Percentiles rank a stretch among this genome's conserved stretches.
phyloP scores from a whole-genome alignment of 2,113 vertebrate genomes.

The Brachionichthys hirsutus region DNA sequence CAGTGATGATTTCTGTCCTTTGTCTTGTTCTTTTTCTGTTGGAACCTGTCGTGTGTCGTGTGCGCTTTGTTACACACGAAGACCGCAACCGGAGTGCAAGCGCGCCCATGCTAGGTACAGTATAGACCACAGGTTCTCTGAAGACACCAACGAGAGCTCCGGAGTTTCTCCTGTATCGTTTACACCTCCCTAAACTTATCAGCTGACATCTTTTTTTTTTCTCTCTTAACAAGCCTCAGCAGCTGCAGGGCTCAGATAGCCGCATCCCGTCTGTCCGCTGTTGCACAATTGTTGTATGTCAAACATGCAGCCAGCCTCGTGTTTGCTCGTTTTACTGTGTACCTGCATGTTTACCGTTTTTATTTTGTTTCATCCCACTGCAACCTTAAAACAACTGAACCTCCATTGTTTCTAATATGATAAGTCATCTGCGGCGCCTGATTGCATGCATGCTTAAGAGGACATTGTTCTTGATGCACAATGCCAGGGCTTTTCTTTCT shows the following conservation, averaged over 20 bases:
- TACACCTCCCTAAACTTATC: slow-evolving; percentile 10
- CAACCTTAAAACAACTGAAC: slow-evolving; percentile 13
- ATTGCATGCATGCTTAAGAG: slow-evolving; percentile 43
- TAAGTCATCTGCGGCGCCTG: neutral
- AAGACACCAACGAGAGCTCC: slow-evolving; percentile 37
- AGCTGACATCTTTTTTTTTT: slow-evolving; percentile 25
- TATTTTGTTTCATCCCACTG: neutral
- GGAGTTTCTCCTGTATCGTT: slow-evolving; percentile 8
- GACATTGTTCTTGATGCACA: slow-evolving; percentile 8
- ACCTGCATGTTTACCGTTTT: slow-evolving; percentile 55
- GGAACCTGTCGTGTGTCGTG: slow-evolving; percentile 80
- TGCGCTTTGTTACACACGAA: slow-evolving; percentile 87
- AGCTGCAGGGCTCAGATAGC: slow-evolving; percentile 36
- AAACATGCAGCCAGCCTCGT: slow-evolving; percentile 29
- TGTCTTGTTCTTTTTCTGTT: slow-evolving; percentile 81
- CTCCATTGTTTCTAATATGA: slow-evolving; percentile 3
- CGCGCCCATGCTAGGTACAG: slow-evolving; percentile 92
- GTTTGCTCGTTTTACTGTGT: slow-evolving; percentile 39
- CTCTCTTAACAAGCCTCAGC: slow-evolving; percentile 9
- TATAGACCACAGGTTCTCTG: slow-evolving; percentile 67
- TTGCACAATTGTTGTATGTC: slow-evolving; percentile 23
- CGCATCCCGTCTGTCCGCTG: slow-evolving; percentile 20
- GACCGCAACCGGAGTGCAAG: slow-evolving; percentile 94
- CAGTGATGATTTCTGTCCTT: slow-evolving; percentile 74
- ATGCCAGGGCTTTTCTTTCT: slow-evolving; percentile 18